phyloP scores from a whole-genome alignment of 2,888 invertebrate genomes.

The Phyllotreta cruciferae region DNA sequence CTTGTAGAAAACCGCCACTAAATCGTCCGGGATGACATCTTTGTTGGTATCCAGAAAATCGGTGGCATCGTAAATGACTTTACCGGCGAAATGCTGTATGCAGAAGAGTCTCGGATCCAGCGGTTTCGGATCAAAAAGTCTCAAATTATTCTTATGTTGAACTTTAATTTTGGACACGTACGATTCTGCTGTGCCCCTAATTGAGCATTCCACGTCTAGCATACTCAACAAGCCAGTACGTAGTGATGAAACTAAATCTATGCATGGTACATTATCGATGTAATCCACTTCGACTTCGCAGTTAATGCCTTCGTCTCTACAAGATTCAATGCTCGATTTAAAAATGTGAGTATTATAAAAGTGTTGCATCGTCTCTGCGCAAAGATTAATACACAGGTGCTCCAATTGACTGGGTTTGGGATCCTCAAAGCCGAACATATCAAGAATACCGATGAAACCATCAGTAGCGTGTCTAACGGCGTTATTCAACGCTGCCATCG shows the following conservation, averaged over 20 bases:
- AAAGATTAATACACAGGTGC: conserved; percentile 93
- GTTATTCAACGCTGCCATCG: conserved; percentile 91
- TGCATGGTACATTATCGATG: conserved; percentile 94
- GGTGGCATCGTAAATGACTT: conserved; percentile 86
- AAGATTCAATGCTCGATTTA: conserved; percentile 91
- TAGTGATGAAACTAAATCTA: conserved; percentile 92
- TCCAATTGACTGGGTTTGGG: conserved; percentile 89
- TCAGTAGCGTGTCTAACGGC: conserved; percentile 93
- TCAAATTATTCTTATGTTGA: conserved; percentile 82
- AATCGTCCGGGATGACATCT: conserved; percentile 90
- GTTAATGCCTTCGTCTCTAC: conserved; percentile 90
- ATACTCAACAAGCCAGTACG: conserved; percentile 90
- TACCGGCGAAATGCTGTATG: conserved; percentile 89
- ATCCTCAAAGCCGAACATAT: conserved; percentile 97
- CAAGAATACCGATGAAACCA: conserved; percentile 93
- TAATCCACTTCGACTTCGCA: conserved; percentile 92
- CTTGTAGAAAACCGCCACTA: conserved; percentile 91
- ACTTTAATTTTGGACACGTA: conserved; percentile 80
- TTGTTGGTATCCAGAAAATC: conserved; percentile 92
- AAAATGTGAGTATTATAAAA: conserved; percentile 98
- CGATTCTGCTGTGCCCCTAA: conserved; percentile 79
- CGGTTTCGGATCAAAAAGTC: conserved; percentile 81
- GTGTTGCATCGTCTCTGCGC: conserved; percentile 97
- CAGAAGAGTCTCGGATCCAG: conserved; percentile 83
- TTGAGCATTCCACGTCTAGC: conserved; percentile 90